Conservation (phyloP, 2,888 invertebrate genomes). For the Caenorhabditis wallacei region DNA sequence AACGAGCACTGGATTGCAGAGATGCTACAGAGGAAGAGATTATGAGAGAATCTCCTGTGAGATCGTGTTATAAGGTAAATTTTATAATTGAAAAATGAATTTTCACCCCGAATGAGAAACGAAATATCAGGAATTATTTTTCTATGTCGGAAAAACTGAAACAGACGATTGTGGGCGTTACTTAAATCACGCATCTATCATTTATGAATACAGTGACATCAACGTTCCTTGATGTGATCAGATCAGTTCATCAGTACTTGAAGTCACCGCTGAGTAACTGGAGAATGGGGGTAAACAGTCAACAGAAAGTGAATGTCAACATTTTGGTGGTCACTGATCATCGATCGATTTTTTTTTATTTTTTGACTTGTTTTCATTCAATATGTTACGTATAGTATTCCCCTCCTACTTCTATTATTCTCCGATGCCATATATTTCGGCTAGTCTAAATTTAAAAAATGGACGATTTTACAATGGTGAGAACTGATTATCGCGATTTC, state of each 20-base stretch:
- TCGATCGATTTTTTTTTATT: constrained; percentile 47
- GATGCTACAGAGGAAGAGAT: constrained; percentile 61
- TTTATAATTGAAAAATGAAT: neutral
- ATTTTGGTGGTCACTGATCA: constrained; percentile 39
- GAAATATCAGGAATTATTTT: constrained; percentile 1
- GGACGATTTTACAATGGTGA: constrained; percentile 27
- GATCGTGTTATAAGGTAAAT: constrained; percentile 30
- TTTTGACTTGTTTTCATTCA: constrained; percentile 47
- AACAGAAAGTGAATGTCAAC: constrained; percentile 46
- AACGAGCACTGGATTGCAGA: constrained; percentile 67
- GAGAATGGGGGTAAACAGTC: constrained; percentile 27
- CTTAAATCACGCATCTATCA: constrained; percentile 2
- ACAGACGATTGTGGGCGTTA: neutral
- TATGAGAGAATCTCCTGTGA: constrained; percentile 35
- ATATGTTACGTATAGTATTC: constrained; percentile 13
- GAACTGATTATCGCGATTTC: constrained; percentile 24
- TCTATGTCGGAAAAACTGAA: neutral
- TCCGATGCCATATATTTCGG: constrained; percentile 31
- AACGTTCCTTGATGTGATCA: constrained; percentile 19
- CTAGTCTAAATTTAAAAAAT: constrained; percentile 18
- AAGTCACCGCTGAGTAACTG: constrained; percentile 9
- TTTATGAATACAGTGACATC: constrained; percentile 19
- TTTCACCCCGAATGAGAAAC: neutral
- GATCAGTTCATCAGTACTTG: constrained; percentile 17
- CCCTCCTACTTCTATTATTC: constrained; percentile 25